Evolutionary conservation across 1,140 invertebrate species (phyloP).

Genomic region (Neuroterus valhalla): DNA sequence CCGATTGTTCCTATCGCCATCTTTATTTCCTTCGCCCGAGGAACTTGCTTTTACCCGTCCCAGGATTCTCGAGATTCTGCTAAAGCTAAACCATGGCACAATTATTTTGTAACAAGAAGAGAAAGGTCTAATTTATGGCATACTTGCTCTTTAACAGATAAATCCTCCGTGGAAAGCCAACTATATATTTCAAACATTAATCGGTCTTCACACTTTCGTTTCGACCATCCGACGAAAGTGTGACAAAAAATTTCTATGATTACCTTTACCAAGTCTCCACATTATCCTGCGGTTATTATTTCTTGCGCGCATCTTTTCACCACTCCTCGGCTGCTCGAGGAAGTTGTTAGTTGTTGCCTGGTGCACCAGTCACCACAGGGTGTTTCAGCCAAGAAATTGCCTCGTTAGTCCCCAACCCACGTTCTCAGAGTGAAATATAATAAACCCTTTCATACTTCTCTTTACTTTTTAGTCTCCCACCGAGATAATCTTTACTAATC

Average conservation of each 20-base stretch:
- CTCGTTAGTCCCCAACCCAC: slow-evolving; percentile 28
- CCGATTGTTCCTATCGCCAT: slow-evolving; percentile 37
- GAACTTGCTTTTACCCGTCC: slow-evolving; percentile 40
- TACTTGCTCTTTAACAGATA: slow-evolving; percentile 45
- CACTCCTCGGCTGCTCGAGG: slow-evolving; percentile 3
- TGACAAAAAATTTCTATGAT: slow-evolving; percentile 10
- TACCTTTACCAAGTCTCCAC: background rate
- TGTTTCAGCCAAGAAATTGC: slow-evolving; percentile 23
- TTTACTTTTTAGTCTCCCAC: slow-evolving; percentile 20
- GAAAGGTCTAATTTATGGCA: slow-evolving; percentile 50
- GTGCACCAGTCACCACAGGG: background rate
- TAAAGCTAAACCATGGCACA: slow-evolving; percentile 48
- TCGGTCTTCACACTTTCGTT: slow-evolving; percentile 50
- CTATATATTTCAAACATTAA: slow-evolving; percentile 31
- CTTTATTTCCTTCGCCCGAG: slow-evolving; percentile 36
- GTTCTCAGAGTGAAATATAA: background rate
- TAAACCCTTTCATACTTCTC: slow-evolving; percentile 25
- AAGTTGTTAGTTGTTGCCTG: slow-evolving; percentile 16
- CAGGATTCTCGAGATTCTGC: slow-evolving; percentile 44
- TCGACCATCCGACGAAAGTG: slow-evolving; percentile 34
- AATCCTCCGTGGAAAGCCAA: slow-evolving; percentile 17
- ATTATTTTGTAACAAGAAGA: slow-evolving; percentile 51
- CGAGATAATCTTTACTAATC: slow-evolving; percentile 12
- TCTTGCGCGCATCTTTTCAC: slow-evolving; percentile 1
- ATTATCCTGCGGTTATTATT: slow-evolving; percentile 3